These are phyloP conservation scores for Rhinophrynus dorsalis DNA, from an alignment of 2,797 vertebrate species.

Conservation along the genomic window DNA sequence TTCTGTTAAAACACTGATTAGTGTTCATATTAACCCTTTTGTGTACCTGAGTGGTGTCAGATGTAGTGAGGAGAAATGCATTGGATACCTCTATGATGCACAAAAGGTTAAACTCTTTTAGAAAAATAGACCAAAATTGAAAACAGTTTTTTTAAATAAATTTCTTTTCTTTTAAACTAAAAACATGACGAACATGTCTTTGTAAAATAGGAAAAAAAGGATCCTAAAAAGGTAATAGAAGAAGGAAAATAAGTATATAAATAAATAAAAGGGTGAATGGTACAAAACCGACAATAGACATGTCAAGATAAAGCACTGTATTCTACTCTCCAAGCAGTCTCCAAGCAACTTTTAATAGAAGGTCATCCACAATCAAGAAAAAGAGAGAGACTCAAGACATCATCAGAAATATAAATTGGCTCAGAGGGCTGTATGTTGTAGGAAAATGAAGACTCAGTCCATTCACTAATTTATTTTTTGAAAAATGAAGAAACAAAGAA, in stretches of 20 bases:
- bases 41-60: too few relatives aligned
- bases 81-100: too few relatives aligned
- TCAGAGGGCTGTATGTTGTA: slow-evolving; percentile 68
- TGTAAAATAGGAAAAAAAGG: slow-evolving; percentile 62
- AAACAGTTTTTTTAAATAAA: too few relatives aligned
- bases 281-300: slow-evolving; percentile 73
- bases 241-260: neutral
- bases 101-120: too few relatives aligned
- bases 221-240: slow-evolving; percentile 61
- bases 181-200: slow-evolving; percentile 40
- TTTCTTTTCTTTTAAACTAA: slow-evolving; percentile 58
- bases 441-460: too few relatives aligned
- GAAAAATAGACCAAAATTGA: too few relatives aligned
- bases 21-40: too few relatives aligned
- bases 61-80: too few relatives aligned
- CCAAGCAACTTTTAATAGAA: slow-evolving; percentile 98
- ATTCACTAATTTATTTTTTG: too few relatives aligned
- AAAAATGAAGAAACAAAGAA: too few relatives aligned
- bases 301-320: slow-evolving; percentile 69
- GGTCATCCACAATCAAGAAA: slow-evolving; percentile 81
- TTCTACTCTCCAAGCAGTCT: slow-evolving; percentile 83
- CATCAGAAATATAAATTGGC: slow-evolving; percentile 71
- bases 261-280: slow-evolving; percentile 62
- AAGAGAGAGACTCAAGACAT: slow-evolving; percentile 71
- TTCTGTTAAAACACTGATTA: too few relatives aligned